Evolutionary conservation across 2,113 vertebrate genomes (phyloP).

Genomic region (western clawed frog (Xenopus tropicalis)): UCB_Xtro_10.0 CM004445.2:48077501-48078000

Average conservation of each 20-base stretch:
- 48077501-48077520: conserved; percentile 8
- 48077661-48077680: conserved; percentile 42
- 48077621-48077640: conserved; percentile 35
- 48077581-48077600: conserved; percentile 5
- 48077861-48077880: conserved; percentile 47
- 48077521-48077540: conserved; percentile 13
- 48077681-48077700: conserved; percentile 42
- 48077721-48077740: conserved; percentile 45
- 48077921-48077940: conserved; percentile 57
- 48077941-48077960: conserved; percentile 53
- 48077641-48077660: conserved; percentile 40
- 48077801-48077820: conserved; percentile 70
- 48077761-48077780: conserved; percentile 52
- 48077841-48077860: conserved; percentile 73
- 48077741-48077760: conserved; percentile 58
- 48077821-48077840: conserved; percentile 69
- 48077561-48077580: conserved; percentile 4
- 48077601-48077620: conserved; percentile 29
- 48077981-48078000: conserved; percentile 44
- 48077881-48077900: conserved; percentile 62
- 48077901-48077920: conserved; percentile 64
- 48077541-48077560: conserved; percentile 16
- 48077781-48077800: conserved; percentile 64
- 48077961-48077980: conserved; percentile 51
- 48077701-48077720: conserved; percentile 45